These are phyloP conservation scores for Varanus komodoensis DNA, from an alignment of 2,113 vertebrate species.

Conservation along the genomic window DNA sequence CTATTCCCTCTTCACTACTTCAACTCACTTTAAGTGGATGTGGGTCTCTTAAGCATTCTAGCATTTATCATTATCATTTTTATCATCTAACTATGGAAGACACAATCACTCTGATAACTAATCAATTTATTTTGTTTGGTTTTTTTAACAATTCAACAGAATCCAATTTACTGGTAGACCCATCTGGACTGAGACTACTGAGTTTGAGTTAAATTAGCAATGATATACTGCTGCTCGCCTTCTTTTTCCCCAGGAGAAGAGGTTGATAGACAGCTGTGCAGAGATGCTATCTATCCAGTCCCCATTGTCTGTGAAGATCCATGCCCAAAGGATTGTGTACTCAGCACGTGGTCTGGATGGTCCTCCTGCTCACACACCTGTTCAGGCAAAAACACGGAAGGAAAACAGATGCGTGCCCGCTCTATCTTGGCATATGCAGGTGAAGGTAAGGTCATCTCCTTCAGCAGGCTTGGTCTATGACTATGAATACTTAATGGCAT, in stretches of 20 bases:
- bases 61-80: slow-evolving; percentile 14
- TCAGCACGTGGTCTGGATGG: slow-evolving; percentile 92
- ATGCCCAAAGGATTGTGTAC: slow-evolving; percentile 93
- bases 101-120: slow-evolving; percentile 55
- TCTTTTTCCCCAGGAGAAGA: slow-evolving; percentile 83
- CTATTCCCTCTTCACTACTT: slow-evolving; percentile 1
- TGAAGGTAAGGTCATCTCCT: slow-evolving; percentile 84
- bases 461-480: not conserved
- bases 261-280: slow-evolving; percentile 87
- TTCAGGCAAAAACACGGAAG: slow-evolving; percentile 95
- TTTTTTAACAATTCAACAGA: slow-evolving; percentile 50
- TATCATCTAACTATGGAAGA: slow-evolving; percentile 25
- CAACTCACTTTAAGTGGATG: not conserved
- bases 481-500: not conserved
- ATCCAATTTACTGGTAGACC: slow-evolving; percentile 67
- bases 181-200: slow-evolving; percentile 66
- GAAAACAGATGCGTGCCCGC: slow-evolving; percentile 90
- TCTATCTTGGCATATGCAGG: slow-evolving; percentile 93
- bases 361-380: slow-evolving; percentile 97
- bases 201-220: slow-evolving; percentile 70
- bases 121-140: slow-evolving; percentile 61
- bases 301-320: slow-evolving; percentile 88
- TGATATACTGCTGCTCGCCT: slow-evolving; percentile 66
- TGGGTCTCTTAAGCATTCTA: slow-evolving; percentile 3
- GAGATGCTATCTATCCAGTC: slow-evolving; percentile 82